Base-by-base conservation (phyloP, 2,888 invertebrate species). In the Eulithis testata region DNA sequence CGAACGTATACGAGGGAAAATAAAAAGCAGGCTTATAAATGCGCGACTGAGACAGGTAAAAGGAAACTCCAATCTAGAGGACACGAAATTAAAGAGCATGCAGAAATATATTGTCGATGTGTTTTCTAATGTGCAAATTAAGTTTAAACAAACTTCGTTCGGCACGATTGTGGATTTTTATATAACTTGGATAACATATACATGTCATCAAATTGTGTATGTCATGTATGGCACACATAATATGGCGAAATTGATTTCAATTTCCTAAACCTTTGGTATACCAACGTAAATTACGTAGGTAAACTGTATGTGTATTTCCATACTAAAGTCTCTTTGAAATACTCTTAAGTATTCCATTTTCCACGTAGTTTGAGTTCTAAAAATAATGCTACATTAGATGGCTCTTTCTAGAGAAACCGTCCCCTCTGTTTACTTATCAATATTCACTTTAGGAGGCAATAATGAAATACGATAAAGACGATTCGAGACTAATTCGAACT, bases 401-500 rank as follows among this genome's bases (percentile, higher is more conserved):
- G 54, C 58, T 59, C 67, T 68, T 73, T 60, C 52, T 27, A 44
- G 12, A 65, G 44, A 53, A 66, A 47, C 59, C 47, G 59, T 57
- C 64, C 63, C 57, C 64, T 69, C 69, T 73, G 66, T 71, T 71
- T 72, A 70, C 68, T 68, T 67, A 68, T 73, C 70, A 74, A 73
- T 74, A 68, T 70, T 76, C 65, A 72, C 77, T 78, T 72, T 73
- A 93, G 92, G 81, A 82, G 74, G 88, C 88, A 62, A 93, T 92
- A 77, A 80, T 77, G 70, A 82, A 81, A 67, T 87, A 91, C 75
- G 91, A 93, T 75, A 84, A 80, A 76, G 83, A 81, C 60, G 91
- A 93, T 80, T 90, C 87, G 52, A 84, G 92, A 73, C 79, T 91
- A 74, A 86, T 93, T 75, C 87, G 91, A 65, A 91, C 90, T 63